A percentile compares a stretch with the other conserved stretches of the same genome.
These are phyloP conservation scores for Leptinotarsa tumamoca DNA, from an alignment of 2,888 invertebrate genomes.

Conservation along the genomic window DNA sequence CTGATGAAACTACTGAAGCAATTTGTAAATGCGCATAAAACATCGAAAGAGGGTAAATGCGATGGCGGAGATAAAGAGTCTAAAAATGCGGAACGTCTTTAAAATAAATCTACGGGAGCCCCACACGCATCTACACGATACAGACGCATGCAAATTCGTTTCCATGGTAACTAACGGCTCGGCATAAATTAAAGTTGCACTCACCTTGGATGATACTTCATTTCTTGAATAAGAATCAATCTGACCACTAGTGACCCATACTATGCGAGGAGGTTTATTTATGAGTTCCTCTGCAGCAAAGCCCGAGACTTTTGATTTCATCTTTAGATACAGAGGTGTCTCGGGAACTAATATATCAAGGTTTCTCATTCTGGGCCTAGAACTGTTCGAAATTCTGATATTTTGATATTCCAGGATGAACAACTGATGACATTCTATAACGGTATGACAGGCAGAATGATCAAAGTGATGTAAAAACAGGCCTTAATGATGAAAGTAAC, in stretches of 20 bases:
- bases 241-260: slow-evolving; percentile 48
- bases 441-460: no score
- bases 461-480: no score
- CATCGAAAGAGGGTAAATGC: slow-evolving; percentile 39
- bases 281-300: slow-evolving; percentile 6
- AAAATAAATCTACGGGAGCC: slow-evolving; percentile 55
- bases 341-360: no score
- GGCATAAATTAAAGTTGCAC: slow-evolving; percentile 61
- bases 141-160: slow-evolving; percentile 63
- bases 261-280: slow-evolving; percentile 30
- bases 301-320: not conserved
- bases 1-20: slow-evolving; percentile 52
- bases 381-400: no score
- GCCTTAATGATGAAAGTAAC: no score
- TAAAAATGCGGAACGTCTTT: slow-evolving; percentile 55
- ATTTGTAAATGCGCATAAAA: slow-evolving; percentile 53
- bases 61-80: slow-evolving; percentile 44
- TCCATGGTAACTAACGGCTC: slow-evolving; percentile 62
- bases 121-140: slow-evolving; percentile 52
- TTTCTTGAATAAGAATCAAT: slow-evolving; percentile 59
- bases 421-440: no score
- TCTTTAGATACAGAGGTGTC: not conserved
- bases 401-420: no score
- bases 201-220: slow-evolving; percentile 60
- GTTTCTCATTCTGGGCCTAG: no score